Percentiles rank a stretch among this genome's conserved stretches.
These are phyloP conservation scores for Clusia tigrina DNA, from an alignment of 2,888 invertebrate genomes.

Conservation along the genomic window DNA sequence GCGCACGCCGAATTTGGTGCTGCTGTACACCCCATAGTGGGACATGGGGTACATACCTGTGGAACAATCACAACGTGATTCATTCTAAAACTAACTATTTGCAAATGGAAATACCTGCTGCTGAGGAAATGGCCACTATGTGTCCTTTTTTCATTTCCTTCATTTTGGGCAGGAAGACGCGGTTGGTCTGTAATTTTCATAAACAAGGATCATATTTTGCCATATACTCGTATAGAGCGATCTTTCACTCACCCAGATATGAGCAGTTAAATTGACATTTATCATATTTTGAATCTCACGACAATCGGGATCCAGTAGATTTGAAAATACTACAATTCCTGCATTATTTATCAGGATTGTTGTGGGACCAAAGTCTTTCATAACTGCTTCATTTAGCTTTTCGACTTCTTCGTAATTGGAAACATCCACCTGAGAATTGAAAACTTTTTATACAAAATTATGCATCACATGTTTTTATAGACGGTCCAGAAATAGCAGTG, in stretches of 20 bases:
- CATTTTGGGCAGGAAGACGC: conserved; percentile 62
- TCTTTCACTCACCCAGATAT: conserved; percentile 64
- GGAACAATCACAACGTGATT: too few relatives aligned
- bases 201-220: too few relatives aligned
- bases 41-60: too few relatives aligned
- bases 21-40: too few relatives aligned
- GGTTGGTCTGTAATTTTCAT: conserved; percentile 54
- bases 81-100: too few relatives aligned
- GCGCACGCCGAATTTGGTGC: conserved; percentile 59
- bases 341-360: conserved; percentile 65
- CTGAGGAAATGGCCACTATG: conserved; percentile 60
- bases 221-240: too few relatives aligned
- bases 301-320: conserved; percentile 41
- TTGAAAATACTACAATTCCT: conserved; percentile 50
- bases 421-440: conserved; percentile 51
- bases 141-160: conserved; percentile 54
- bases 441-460: too few relatives aligned
- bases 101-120: conserved; percentile 51
- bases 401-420: conserved; percentile 43
- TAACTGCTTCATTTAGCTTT: conserved; percentile 44
- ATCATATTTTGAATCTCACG: conserved; percentile 59
- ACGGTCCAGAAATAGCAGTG: too few relatives aligned
- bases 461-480: too few relatives aligned
- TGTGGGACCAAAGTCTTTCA: conserved; percentile 53
- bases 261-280: conserved; percentile 61